These are phyloP conservation scores for Anoncus sp. DNA, from an alignment of 2,888 invertebrate species.

Conservation along the genomic window DNA sequence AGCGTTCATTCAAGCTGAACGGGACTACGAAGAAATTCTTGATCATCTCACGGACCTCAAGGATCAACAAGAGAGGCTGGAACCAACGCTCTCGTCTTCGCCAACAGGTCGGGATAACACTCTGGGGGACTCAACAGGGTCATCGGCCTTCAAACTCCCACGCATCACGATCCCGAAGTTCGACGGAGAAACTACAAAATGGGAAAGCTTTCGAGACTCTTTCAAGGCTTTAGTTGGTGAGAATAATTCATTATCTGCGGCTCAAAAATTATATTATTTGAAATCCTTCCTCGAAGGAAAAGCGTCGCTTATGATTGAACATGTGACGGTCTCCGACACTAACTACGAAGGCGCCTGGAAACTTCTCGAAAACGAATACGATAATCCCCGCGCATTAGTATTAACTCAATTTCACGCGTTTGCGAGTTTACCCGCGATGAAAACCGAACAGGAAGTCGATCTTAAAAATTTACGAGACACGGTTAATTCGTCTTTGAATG, in stretches of 20 bases:
- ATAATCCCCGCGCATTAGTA: slow-evolving; percentile 26
- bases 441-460: slow-evolving; percentile 8
- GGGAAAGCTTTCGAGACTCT: slow-evolving; percentile 13
- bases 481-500: background rate
- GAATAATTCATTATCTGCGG: background rate
- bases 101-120: background rate
- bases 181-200: slow-evolving; percentile 11
- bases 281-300: slow-evolving; percentile 11
- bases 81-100: background rate
- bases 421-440: slow-evolving; percentile 16
- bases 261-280: slow-evolving; percentile 31
- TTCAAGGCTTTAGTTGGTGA: slow-evolving; percentile 4
- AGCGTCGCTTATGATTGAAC: slow-evolving; percentile 20
- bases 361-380: slow-evolving; percentile 18
- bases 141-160: background rate
- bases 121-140: background rate
- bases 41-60: slow-evolving; percentile 7
- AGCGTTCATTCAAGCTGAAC: background rate
- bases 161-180: slow-evolving; percentile 41
- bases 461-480: slow-evolving; percentile 31
- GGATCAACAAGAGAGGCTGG: background rate
- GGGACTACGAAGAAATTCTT: background rate
- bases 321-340: slow-evolving; percentile 5
- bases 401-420: slow-evolving; percentile 22
- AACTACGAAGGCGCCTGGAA: slow-evolving; percentile 29